A percentile compares a stretch with the other conserved stretches of the same genome.
These are phyloP conservation scores for Brotula barbata DNA, from an alignment of 2,797 vertebrate genomes.

Conservation along the genomic window DNA sequence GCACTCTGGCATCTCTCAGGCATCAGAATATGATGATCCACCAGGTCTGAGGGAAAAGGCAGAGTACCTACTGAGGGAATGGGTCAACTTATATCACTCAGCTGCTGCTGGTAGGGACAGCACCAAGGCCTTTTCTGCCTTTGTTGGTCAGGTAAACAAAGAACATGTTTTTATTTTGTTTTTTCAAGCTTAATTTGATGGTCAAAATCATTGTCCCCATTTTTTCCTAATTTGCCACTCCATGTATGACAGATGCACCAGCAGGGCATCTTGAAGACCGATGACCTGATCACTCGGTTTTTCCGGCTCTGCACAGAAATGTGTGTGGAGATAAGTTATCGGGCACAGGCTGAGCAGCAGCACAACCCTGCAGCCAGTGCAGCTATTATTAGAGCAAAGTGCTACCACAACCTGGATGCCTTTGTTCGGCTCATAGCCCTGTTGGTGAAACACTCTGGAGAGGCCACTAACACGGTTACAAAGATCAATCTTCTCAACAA, in stretches of 20 bases:
- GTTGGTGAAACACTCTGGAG: constrained; percentile 97
- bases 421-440: constrained; percentile 97
- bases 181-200: background rate
- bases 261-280: constrained; percentile 97
- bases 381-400: constrained; percentile 98
- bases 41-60: constrained; percentile 98
- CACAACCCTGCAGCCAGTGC: constrained; percentile 97
- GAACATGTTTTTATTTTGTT: no score
- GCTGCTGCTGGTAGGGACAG: constrained; percentile 97
- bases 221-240: no score
- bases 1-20: constrained; percentile 99
- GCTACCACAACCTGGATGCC: constrained; percentile 98
- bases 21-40: constrained; percentile 97
- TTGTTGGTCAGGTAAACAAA: constrained; percentile 92
- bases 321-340: constrained; percentile 99
- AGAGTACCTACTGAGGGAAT: constrained; percentile 96
- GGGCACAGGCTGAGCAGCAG: constrained; percentile 97
- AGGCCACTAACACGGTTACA: constrained; percentile 98
- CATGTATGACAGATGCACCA: constrained; percentile 89
- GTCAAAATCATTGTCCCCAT: no score
- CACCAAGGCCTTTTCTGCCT: constrained; percentile 99
- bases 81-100: constrained; percentile 99
- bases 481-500: constrained; percentile 99
- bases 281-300: constrained; percentile 99
- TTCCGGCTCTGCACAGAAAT: constrained; percentile 98